Evolutionary conservation across 2,888 invertebrate genomes (phyloP).

Genomic region (Sericinus montela): DNA sequence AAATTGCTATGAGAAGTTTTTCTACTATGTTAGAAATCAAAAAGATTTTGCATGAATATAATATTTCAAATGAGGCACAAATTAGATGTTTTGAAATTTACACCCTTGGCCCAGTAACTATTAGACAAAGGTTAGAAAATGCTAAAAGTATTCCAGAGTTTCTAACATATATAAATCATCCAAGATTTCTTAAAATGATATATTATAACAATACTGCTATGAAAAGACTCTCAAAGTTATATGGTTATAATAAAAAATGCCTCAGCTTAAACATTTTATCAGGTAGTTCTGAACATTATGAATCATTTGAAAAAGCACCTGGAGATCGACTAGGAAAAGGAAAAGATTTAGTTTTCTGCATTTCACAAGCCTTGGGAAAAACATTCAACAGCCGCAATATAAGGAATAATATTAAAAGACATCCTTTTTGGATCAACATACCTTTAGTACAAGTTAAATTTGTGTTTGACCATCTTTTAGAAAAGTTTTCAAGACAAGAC

Average conservation of each 20-base stretch:
- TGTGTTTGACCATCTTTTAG: conserved; percentile 51
- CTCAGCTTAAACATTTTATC: conserved; percentile 66
- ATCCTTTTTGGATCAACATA: conserved; percentile 70
- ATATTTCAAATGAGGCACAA: conserved; percentile 61
- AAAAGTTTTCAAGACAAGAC: conserved; percentile 47
- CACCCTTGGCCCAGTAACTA: conserved; percentile 54
- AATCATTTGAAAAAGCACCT: conserved; percentile 61
- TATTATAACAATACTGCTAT: conserved; percentile 59
- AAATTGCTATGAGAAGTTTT: conserved; percentile 54
- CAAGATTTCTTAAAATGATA: conserved; percentile 67
- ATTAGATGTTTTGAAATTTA: conserved; percentile 66
- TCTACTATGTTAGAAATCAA: conserved; percentile 47
- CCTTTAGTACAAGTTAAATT: conserved; percentile 60
- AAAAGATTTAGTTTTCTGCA: conserved; percentile 62
- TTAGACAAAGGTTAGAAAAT: conserved; percentile 53
- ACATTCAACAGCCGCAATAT: conserved; percentile 42
- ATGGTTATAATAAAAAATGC: conserved; percentile 61
- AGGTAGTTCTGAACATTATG: conserved; percentile 56
- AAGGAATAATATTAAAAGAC: conserved; percentile 48
- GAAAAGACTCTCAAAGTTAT: conserved; percentile 48
- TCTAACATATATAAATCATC: conserved; percentile 53
- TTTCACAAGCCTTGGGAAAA: conserved; percentile 49
- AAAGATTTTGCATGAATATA: conserved; percentile 53
- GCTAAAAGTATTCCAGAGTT: conserved; percentile 63
- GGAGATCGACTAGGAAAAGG: conserved; percentile 67